A percentile compares a stretch with the other conserved stretches of the same genome.
These are phyloP conservation scores for Hestina assimilis DNA, from an alignment of 1,140 invertebrate genomes.

Conservation along the genomic window DNA sequence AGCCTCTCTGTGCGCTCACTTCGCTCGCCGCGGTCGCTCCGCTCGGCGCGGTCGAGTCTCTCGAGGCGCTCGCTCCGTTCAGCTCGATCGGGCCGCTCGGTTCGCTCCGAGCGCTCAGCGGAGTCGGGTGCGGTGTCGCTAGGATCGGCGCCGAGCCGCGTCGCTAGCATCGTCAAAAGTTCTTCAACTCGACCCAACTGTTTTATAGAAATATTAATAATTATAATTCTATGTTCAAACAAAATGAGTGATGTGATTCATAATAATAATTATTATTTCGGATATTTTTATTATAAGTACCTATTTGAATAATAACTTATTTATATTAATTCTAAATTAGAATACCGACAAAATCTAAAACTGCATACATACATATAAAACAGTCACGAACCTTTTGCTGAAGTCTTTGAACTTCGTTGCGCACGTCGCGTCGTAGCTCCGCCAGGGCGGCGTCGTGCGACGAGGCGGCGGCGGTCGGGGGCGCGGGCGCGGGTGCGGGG, in stretches of 20 bases:
- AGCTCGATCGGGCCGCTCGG: slow-evolving; percentile 18
- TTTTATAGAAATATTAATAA: not conserved
- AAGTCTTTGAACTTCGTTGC: slow-evolving; percentile 56
- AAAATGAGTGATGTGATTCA: no score
- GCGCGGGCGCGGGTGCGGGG: slow-evolving; percentile 80
- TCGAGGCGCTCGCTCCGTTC: slow-evolving; percentile 58
- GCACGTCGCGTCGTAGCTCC: slow-evolving; percentile 57
- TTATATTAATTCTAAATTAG: no score
- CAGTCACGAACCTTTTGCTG: slow-evolving; percentile 61
- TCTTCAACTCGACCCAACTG: slow-evolving; percentile 67
- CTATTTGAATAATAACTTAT: no score
- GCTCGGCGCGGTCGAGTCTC: slow-evolving; percentile 41
- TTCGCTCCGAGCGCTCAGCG: slow-evolving; percentile 52
- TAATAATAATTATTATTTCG: no score
- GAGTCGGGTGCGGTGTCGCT: slow-evolving; percentile 78
- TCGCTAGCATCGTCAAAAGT: slow-evolving; percentile 57
- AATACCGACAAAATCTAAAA: no score
- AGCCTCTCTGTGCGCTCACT: slow-evolving; percentile 44
- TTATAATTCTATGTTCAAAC: no score
- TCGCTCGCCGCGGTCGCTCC: slow-evolving; percentile 27
- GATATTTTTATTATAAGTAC: no score
- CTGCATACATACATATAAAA: no score
- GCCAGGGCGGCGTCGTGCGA: slow-evolving; percentile 63
- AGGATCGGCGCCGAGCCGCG: slow-evolving; percentile 59
- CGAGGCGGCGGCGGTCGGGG: slow-evolving; percentile 69